phyloP scores from a whole-genome alignment of 2,113 vertebrate genomes.

The Nipponia nippon region DNA sequence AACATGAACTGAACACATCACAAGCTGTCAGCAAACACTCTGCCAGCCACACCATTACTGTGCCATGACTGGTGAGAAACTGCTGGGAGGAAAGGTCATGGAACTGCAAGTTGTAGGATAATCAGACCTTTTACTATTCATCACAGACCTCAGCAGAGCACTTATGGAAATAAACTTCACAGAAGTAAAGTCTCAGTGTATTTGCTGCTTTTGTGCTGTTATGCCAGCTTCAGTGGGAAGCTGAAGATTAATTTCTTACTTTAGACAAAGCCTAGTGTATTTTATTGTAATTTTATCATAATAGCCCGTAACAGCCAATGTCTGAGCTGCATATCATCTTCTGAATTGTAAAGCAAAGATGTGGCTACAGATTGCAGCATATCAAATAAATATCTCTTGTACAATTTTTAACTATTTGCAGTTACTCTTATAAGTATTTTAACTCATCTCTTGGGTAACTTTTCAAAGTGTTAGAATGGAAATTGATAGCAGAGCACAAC shows the following conservation, averaged over 20 bases:
- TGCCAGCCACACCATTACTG: conserved; percentile 12
- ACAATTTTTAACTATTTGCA: background rate
- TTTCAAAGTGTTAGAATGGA: background rate
- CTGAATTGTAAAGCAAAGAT: background rate
- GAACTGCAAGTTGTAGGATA: background rate
- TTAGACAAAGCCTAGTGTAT: background rate
- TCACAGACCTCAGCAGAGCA: conserved; percentile 50
- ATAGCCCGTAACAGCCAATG: background rate
- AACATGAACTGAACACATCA: background rate
- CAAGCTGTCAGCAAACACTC: conserved; percentile 39
- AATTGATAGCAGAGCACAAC: background rate
- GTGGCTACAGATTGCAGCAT: background rate
- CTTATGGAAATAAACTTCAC: background rate
- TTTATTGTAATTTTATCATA: background rate
- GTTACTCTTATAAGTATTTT: background rate
- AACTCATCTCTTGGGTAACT: background rate
- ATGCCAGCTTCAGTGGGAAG: background rate
- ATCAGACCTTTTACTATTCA: conserved; percentile 64
- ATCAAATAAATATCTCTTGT: background rate
- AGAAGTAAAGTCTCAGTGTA: background rate
- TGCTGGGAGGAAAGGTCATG: conserved; percentile 37
- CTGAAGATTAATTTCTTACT: background rate
- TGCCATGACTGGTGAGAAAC: background rate
- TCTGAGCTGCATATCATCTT: background rate
- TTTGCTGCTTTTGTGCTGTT: background rate